A percentile compares a stretch with the other conserved stretches of the same genome.
Conservation (phyloP, 2,797 vertebrate genomes). For the Phoeniculus purpureus region DNA sequence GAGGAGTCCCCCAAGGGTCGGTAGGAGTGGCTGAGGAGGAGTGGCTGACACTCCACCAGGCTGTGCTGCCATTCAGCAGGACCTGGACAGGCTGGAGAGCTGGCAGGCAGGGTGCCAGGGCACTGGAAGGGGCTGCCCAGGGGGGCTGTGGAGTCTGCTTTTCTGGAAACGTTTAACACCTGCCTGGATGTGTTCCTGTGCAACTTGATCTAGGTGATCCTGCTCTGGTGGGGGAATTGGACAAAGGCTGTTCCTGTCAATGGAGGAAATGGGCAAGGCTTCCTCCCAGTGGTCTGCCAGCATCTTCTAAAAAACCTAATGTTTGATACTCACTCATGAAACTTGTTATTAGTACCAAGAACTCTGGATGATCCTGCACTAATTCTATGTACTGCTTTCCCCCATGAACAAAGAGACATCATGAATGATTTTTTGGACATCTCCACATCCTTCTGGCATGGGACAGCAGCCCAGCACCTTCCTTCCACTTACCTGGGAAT, state of each 20-base stretch:
- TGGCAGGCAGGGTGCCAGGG: too few relatives aligned
- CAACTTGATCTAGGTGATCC: too few relatives aligned
- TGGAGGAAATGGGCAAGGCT: slow-evolving; percentile 44
- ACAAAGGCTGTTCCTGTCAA: neutral
- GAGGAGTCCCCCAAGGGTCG: too few relatives aligned
- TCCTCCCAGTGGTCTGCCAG: neutral
- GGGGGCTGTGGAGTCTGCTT: too few relatives aligned
- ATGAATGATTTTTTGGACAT: neutral
- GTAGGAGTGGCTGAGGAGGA: too few relatives aligned
- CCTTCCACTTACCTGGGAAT: neutral
- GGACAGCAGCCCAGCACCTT: neutral
- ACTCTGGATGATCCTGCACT: neutral
- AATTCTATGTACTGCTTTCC: neutral
- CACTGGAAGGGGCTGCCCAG: too few relatives aligned
- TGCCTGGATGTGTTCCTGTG: too few relatives aligned
- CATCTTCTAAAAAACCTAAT: neutral
- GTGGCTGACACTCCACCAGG: too few relatives aligned
- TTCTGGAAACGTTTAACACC: too few relatives aligned
- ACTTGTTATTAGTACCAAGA: slow-evolving; percentile 1
- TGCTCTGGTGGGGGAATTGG: too few relatives aligned
- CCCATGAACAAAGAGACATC: neutral
- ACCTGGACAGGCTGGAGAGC: too few relatives aligned
- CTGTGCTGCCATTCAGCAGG: too few relatives aligned
- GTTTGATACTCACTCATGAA: slow-evolving; percentile 13
- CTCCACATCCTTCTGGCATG: neutral